A percentile compares a stretch with the other conserved stretches of the same genome.
These are phyloP conservation scores for Leptodactylus fuscus DNA, from an alignment of 2,113 vertebrate species.

Conservation along the genomic window DNA sequence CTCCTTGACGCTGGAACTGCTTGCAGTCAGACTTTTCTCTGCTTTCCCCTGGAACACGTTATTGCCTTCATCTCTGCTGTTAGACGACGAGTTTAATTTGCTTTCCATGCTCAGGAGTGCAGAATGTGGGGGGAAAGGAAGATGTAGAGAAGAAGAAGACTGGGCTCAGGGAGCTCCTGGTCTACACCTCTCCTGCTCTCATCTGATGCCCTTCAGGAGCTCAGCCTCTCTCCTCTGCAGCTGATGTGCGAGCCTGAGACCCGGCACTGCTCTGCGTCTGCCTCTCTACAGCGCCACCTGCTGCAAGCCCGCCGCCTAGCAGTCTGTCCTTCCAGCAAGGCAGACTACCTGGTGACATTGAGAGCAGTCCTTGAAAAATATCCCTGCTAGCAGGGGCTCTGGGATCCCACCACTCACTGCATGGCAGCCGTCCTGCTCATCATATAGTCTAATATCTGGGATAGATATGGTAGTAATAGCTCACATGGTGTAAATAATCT, in stretches of 20 bases:
- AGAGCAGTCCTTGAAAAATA: constrained; percentile 56
- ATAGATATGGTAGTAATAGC: too few species aligned
- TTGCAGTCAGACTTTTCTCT: constrained; percentile 58
- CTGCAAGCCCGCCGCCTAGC: constrained; percentile 41
- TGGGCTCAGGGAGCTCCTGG: constrained; percentile 62
- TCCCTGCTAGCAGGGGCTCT: background rate
- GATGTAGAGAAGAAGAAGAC: constrained; percentile 51
- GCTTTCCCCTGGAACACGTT: constrained; percentile 69
- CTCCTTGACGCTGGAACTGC: constrained; percentile 82
- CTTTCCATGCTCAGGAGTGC: constrained; percentile 82
- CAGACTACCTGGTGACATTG: constrained; percentile 65
- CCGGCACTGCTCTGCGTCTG: constrained; percentile 59
- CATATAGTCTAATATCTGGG: too few species aligned
- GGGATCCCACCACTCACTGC: too few species aligned
- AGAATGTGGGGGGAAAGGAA: background rate
- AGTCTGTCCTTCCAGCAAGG: background rate
- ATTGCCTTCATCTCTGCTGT: constrained; percentile 85
- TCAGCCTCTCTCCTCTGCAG: constrained; percentile 69
- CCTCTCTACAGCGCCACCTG: constrained; percentile 63
- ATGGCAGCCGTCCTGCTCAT: too few species aligned
- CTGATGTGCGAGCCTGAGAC: constrained; percentile 51
- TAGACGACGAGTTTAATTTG: constrained; percentile 87
- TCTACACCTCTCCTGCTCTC: constrained; percentile 70
- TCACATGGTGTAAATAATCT: too few species aligned
- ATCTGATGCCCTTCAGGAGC: constrained; percentile 76